A percentile compares a stretch with the other conserved stretches of the same genome.
Conservation (phyloP, 2,113 vertebrate genomes). For the Desmodus rotundus region DNA sequence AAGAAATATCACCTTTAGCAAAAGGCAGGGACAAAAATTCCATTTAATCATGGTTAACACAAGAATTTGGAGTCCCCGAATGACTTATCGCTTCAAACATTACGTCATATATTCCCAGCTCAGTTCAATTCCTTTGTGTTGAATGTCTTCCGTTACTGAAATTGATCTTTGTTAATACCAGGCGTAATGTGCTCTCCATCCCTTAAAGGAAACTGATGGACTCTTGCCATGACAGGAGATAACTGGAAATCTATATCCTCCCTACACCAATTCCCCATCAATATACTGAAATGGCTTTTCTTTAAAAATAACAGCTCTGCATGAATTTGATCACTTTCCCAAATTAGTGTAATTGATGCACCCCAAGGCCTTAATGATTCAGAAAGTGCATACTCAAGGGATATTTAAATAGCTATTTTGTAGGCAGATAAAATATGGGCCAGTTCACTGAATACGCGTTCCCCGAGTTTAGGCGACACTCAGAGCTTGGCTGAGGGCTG, state of each 20-base stretch:
- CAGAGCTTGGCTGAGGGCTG: background rate
- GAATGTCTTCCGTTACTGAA: conserved; percentile 68
- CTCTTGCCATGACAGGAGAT: conserved; percentile 63
- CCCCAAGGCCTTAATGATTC: conserved; percentile 66
- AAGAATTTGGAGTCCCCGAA: conserved; percentile 56
- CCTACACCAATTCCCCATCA: conserved; percentile 60
- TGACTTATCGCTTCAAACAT: conserved; percentile 68
- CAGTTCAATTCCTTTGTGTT: conserved; percentile 43
- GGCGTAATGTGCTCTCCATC: conserved; percentile 62
- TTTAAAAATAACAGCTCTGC: conserved; percentile 66
- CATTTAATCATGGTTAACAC: conserved; percentile 69
- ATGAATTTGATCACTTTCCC: conserved; percentile 58
- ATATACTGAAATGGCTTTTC: conserved; percentile 59
- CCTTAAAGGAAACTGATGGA: conserved; percentile 62
- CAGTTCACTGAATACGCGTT: conserved; percentile 40
- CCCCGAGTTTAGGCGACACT: conserved; percentile 19
- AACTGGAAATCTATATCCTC: conserved; percentile 68
- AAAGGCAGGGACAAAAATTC: conserved; percentile 58
- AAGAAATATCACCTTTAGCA: conserved; percentile 63
- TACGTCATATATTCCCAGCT: conserved; percentile 66
- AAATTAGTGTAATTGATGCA: conserved; percentile 64
- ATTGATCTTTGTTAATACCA: conserved; percentile 70
- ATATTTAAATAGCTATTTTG: conserved; percentile 67
- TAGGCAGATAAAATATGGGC: conserved; percentile 59
- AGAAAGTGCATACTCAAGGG: conserved; percentile 52